Conservation (phyloP, 2,797 vertebrate species). For the Pseudochromis fuscus region DNA sequence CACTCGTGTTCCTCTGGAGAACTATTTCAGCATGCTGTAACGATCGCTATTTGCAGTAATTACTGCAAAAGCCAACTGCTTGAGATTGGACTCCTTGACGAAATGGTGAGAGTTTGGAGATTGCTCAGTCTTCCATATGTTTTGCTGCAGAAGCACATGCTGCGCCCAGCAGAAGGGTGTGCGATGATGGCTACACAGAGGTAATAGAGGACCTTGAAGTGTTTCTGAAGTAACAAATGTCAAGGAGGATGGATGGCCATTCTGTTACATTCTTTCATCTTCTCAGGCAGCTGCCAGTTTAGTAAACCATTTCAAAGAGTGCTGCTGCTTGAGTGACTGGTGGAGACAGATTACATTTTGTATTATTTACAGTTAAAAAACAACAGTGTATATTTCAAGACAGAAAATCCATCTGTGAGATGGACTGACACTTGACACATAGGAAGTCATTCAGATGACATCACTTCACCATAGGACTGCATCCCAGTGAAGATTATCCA, state of each 20-base stretch:
- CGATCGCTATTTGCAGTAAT: constrained; percentile 10
- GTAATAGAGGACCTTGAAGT: constrained; percentile 62
- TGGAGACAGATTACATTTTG: constrained; percentile 13
- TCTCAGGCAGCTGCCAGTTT: constrained; percentile 32
- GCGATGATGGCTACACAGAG: constrained; percentile 34
- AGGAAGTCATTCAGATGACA: constrained; percentile 4
- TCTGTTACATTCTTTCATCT: constrained; percentile 40
- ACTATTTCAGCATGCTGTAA: background rate
- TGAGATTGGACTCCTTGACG: constrained; percentile 16
- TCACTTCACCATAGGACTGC: constrained; percentile 4
- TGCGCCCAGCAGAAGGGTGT: constrained; percentile 26
- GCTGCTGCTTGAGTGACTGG: constrained; percentile 2
- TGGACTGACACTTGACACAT: background rate
- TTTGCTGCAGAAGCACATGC: constrained; percentile 20
- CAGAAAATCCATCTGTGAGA: background rate
- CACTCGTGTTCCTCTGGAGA: background rate
- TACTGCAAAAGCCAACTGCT: constrained; percentile 26
- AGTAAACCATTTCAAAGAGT: constrained; percentile 42
- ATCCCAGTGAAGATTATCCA: constrained; percentile 36
- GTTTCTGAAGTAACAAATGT: constrained; percentile 72
- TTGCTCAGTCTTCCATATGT: constrained; percentile 13
- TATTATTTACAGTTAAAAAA: constrained; percentile 3
- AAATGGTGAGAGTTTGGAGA: constrained; percentile 27
- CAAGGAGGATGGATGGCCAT: constrained; percentile 55
- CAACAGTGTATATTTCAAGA: constrained; percentile 17